Base-by-base conservation (phyloP, 2,888 invertebrate species). In the Callyntrura guangdongensis region DNA sequence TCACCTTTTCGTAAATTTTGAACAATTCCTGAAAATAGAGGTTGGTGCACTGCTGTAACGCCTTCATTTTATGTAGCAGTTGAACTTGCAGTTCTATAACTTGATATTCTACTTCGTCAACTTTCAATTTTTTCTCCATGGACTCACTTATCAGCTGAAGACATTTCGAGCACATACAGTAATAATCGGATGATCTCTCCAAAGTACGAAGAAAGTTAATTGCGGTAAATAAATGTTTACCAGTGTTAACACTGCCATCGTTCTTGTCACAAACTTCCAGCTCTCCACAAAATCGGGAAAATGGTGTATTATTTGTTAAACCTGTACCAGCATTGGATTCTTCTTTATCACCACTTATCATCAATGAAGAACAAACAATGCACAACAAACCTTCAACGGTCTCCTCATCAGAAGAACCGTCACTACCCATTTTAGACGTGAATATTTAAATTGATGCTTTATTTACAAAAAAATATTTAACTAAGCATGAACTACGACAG, bases 241-340 rank as follows among this genome's bases (percentile, higher is more conserved):
- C 67, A 25, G 25, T n/a, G n/a, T n/a, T n/a, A n/a, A n/a, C 5
- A 59, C 22, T 12, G 2, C 4, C 22, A 4, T 4, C 2, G 20
- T 61, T 4, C 1, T 61, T 17, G 3, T 22, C 2, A 12, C 20
- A 17, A 17, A 61, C 1, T 22, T 61, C 61, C 61, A 61, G 11
- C 11, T 61, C 61, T 3, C 61, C 61, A 61, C 61, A 61, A 61
- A 61, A 61, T 59, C n/a, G n/a, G n/a, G n/a, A n/a, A n/a, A n/a
- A n/a, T n/a, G n/a, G n/a, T n/a, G n/a, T n/a, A n/a, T n/a, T n/a
- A n/a, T n/a, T n/a, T n/a, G n/a, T n/a, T n/a, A n/a, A n/a, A n/a
- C n/a, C n/a, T n/a, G n/a, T n/a, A n/a, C n/a, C n/a, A n/a, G n/a
- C n/a, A n/a, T n/a, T n/a, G n/a, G n/a, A n/a, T n/a, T n/a, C n/a